Percentiles rank a stretch among this genome's conserved stretches.
These are phyloP conservation scores for Lophius americanus DNA, from an alignment of 2,797 vertebrate species.

Conservation along the genomic window DNA sequence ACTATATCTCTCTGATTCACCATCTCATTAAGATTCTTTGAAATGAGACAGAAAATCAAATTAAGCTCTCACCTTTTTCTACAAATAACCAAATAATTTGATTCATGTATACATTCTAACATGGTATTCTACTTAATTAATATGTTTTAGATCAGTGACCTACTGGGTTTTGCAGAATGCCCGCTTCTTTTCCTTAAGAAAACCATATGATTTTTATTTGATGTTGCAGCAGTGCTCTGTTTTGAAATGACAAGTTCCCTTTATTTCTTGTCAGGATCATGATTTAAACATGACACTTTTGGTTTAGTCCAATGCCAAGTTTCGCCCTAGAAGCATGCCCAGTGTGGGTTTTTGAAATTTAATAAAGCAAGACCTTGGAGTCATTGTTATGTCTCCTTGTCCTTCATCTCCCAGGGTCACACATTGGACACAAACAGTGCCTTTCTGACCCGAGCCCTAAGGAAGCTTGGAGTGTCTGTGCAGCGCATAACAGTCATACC, in stretches of 20 bases:
- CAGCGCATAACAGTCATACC: conserved; percentile 89
- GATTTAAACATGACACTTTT: conserved; percentile 61
- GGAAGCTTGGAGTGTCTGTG: conserved; percentile 89
- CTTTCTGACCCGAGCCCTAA: conserved; percentile 88
- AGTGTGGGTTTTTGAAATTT: conserved; percentile 24
- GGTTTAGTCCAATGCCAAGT: conserved; percentile 44
- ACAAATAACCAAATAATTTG: conserved; percentile 15
- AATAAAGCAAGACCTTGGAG: conserved; percentile 22
- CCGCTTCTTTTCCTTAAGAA: conserved; percentile 21
- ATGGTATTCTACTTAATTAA: conserved; percentile 14
- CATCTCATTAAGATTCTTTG: no score
- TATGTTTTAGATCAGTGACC: conserved; percentile 8
- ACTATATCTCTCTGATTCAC: background rate
- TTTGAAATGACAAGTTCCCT: conserved; percentile 31
- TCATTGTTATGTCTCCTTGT: conserved; percentile 20
- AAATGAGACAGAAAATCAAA: background rate
- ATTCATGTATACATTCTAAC: background rate
- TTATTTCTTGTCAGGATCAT: conserved; percentile 30
- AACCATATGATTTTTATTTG: conserved; percentile 31
- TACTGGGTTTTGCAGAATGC: background rate
- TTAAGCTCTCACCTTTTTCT: background rate
- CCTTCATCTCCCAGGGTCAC: conserved; percentile 83
- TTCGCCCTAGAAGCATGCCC: conserved; percentile 2
- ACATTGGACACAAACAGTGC: conserved; percentile 94
- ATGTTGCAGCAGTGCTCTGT: conserved; percentile 35